phyloP scores from a whole-genome alignment of 2,113 vertebrate genomes.

The Sphaerodactylus townsendi region DNA sequence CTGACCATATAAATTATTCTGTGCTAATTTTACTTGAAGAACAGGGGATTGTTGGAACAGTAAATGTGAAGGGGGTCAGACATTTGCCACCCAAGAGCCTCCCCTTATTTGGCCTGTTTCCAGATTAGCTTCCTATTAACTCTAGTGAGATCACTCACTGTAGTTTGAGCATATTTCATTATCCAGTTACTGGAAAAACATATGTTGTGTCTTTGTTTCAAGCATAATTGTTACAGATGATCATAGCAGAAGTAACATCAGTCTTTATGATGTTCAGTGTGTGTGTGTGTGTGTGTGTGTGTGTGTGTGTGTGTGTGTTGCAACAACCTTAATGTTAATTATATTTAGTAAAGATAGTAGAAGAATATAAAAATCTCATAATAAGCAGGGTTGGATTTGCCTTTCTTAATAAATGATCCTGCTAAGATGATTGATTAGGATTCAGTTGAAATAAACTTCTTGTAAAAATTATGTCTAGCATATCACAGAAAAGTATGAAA shows the following conservation, averaged over 20 bases:
- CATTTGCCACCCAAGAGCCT: constrained; percentile 20
- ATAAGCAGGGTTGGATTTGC: constrained; percentile 42
- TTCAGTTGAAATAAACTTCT: constrained; percentile 45
- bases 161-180: constrained; percentile 6
- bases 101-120: constrained; percentile 23
- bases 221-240: constrained; percentile 26
- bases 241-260: neutral
- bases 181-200: constrained; percentile 7
- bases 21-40: constrained; percentile 43
- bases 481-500: constrained; percentile 40
- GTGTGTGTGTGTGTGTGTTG: constrained; percentile 17
- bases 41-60: constrained; percentile 22
- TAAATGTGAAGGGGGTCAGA: constrained; percentile 29
- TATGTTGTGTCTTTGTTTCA: neutral
- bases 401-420: constrained; percentile 58
- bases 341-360: constrained; percentile 42
- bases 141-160: neutral
- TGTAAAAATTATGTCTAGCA: constrained; percentile 22
- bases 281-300: constrained; percentile 22
- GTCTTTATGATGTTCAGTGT: constrained; percentile 11
- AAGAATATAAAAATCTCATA: constrained; percentile 41
- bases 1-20: constrained; percentile 47
- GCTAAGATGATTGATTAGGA: constrained; percentile 61
- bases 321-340: constrained; percentile 50
- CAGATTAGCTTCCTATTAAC: neutral